phyloP scores from a whole-genome alignment of 2,888 invertebrate genomes.

The Alsophila aescularia region DNA sequence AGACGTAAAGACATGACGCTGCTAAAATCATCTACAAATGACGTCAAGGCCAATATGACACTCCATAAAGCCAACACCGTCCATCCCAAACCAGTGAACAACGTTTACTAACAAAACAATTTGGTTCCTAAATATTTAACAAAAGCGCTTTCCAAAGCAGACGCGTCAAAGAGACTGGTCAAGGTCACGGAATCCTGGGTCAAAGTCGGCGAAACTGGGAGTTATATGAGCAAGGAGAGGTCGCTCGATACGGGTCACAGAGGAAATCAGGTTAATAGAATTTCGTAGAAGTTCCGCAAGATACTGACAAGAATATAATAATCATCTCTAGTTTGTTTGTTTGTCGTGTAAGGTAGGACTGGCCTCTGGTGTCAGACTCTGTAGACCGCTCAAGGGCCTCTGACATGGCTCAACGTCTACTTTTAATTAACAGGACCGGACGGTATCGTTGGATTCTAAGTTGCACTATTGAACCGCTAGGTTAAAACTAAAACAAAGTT shows the following conservation, averaged over 20 bases:
- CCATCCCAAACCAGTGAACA: neutral
- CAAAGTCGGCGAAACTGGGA: conserved; percentile 40
- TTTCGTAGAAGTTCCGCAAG: conserved; percentile 2
- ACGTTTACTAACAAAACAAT: conserved; percentile 1
- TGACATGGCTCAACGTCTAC: too few relatives aligned
- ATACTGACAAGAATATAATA: neutral
- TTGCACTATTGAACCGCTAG: too few relatives aligned
- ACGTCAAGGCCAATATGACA: neutral
- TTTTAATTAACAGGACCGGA: too few relatives aligned
- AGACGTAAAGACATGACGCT: too few relatives aligned
- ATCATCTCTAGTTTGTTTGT: too few relatives aligned
- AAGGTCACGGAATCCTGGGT: conserved; percentile 34
- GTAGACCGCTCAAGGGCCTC: too few relatives aligned
- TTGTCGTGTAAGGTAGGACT: too few relatives aligned
- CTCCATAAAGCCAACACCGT: neutral
- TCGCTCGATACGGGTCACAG: conserved; percentile 33
- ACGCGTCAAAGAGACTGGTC: conserved; percentile 37
- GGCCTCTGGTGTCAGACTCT: too few relatives aligned
- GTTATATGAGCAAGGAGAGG: conserved; percentile 37
- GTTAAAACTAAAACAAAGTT: too few relatives aligned
- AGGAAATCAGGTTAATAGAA: conserved; percentile 37
- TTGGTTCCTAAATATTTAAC: neutral
- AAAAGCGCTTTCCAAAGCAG: neutral
- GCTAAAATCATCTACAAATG: too few relatives aligned
- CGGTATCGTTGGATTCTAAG: too few relatives aligned